Evolutionary conservation across 1,140 invertebrate genomes (phyloP).

Genomic region (Triops longicaudatus): DNA sequence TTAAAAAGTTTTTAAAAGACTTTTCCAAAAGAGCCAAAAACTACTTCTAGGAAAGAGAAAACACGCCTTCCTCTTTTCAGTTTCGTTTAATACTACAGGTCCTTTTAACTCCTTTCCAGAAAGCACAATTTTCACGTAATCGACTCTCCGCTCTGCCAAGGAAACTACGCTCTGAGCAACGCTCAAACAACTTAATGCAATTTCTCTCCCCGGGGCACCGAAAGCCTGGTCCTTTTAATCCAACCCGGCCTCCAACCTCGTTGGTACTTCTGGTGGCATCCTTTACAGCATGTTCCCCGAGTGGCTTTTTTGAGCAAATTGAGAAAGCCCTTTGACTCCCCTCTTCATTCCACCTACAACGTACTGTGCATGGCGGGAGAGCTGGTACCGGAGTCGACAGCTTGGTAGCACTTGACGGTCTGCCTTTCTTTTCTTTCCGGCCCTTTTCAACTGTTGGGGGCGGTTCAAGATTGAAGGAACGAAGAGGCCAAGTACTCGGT

Average conservation of each 20-base stretch:
- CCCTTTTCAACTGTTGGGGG: not conserved
- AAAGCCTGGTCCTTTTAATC: not conserved
- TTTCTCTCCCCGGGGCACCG: not conserved
- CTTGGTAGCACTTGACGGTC: not conserved
- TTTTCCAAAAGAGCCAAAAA: not conserved
- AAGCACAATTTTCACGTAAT: not conserved
- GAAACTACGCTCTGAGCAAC: not conserved
- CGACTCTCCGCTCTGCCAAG: not conserved
- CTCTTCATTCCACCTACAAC: not conserved
- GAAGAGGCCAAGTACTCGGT: no score
- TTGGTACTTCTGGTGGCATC: not conserved
- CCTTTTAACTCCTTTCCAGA: no score
- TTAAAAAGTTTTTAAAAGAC: not conserved
- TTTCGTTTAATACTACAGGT: not conserved
- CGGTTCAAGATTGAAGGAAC: no score
- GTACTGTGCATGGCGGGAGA: not conserved
- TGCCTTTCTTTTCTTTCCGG: not conserved
- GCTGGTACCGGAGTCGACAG: not conserved
- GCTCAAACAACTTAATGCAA: not conserved
- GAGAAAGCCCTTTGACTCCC: not conserved
- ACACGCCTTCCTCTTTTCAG: not conserved
- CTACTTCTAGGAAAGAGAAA: not conserved
- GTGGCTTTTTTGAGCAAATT: not conserved
- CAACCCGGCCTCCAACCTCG: not conserved
- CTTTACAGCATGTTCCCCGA: not conserved